These are phyloP conservation scores for Trachurus trachurus DNA, from an alignment of 2,797 vertebrate species.

Conservation along the genomic window DNA sequence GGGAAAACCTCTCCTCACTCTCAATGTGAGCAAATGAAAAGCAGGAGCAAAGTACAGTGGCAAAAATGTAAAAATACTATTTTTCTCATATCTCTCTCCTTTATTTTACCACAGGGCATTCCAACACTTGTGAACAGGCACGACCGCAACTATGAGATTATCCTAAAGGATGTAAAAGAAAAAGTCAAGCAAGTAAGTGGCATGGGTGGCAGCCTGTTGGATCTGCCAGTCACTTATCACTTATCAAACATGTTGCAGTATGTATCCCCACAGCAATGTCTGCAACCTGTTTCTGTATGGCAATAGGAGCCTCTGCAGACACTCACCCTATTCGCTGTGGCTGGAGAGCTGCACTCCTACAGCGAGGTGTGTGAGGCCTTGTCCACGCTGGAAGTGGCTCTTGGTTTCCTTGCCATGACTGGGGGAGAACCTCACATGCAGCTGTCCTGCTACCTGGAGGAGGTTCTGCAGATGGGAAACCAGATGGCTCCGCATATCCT, in stretches of 20 bases:
- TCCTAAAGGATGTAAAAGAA: conserved; percentile 88
- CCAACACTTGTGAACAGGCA: conserved; percentile 92
- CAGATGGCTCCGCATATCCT: conserved; percentile 87
- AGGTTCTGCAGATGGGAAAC: conserved; percentile 91
- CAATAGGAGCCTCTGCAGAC: conserved; percentile 87
- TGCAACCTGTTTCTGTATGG: not conserved
- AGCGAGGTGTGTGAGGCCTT: conserved; percentile 95
- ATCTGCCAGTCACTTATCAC: not conserved
- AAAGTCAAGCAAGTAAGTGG: conserved; percentile 90
- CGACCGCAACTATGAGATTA: conserved; percentile 92
- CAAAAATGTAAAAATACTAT: not conserved
- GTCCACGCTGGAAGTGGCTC: conserved; percentile 87
- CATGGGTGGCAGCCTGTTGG: not conserved
- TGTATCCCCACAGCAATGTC: not conserved
- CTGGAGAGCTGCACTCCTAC: conserved; percentile 91
- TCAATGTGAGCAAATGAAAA: conserved; percentile 83
- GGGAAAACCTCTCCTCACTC: conserved; percentile 92
- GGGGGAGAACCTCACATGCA: conserved; percentile 87
- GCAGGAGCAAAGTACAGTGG: not conserved
- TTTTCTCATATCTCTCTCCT: not conserved
- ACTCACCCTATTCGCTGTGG: conserved; percentile 81
- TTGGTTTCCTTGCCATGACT: conserved; percentile 94
- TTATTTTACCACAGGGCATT: conserved; percentile 86
- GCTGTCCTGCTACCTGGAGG: conserved; percentile 87
- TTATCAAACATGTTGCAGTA: not conserved